phyloP scores from a whole-genome alignment of 2,888 invertebrate species.

The Erynnis tages region DNA sequence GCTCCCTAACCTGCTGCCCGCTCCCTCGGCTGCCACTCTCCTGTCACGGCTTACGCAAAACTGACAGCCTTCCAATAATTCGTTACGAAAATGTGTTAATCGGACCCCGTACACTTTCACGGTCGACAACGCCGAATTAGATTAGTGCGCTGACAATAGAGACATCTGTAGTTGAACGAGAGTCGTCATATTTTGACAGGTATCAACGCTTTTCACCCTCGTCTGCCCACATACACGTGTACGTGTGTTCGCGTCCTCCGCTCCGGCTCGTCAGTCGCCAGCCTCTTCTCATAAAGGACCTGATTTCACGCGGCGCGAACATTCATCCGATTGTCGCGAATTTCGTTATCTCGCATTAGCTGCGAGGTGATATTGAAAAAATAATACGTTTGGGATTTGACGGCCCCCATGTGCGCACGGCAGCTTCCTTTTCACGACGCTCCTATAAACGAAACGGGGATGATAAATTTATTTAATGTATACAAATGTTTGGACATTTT shows the following conservation, averaged over 20 bases:
- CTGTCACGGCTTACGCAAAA: constrained; percentile 80
- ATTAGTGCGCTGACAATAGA: constrained; percentile 74
- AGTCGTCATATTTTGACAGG: constrained; percentile 81
- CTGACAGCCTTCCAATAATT: constrained; percentile 78
- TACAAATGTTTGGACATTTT: constrained; percentile 82
- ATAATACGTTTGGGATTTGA: constrained; percentile 79
- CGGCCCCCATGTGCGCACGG: constrained; percentile 75
- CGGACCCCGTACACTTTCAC: constrained; percentile 71
- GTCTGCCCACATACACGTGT: constrained; percentile 79
- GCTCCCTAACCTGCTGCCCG: constrained; percentile 40
- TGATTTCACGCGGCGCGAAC: constrained; percentile 81
- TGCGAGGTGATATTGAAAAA: constrained; percentile 76
- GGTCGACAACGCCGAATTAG: constrained; percentile 74
- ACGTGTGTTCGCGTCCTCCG: constrained; percentile 47
- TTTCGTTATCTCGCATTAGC: constrained; percentile 77
- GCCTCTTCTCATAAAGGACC: constrained; percentile 63
- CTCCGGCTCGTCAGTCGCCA: constrained; percentile 52
- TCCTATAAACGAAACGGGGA: constrained; percentile 71
- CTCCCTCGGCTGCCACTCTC: constrained; percentile 74
- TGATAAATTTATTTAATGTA: constrained; percentile 82
- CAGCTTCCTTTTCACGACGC: constrained; percentile 73
- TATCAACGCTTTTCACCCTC: constrained; percentile 69
- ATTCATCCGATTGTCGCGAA: constrained; percentile 77
- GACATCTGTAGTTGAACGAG: constrained; percentile 74
- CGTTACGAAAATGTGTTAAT: constrained; percentile 80